phyloP scores from a whole-genome alignment of 2,888 invertebrate genomes.

The Lasioglossum marginatum region DNA sequence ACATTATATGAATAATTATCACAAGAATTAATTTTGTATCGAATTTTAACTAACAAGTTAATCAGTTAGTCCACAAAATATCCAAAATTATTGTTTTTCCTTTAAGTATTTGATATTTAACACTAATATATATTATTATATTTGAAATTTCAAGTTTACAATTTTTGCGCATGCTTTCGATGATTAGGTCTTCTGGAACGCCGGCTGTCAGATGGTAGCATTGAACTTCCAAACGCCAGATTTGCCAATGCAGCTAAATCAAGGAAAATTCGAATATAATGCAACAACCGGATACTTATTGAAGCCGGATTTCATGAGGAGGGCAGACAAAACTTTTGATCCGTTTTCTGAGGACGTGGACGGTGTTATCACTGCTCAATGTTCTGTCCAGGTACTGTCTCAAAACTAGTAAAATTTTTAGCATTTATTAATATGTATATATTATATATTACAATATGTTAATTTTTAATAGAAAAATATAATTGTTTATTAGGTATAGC shows the following conservation, averaged over 20 bases:
- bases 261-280: constrained; percentile 91
- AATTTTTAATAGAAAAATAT: not conserved
- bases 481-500: not conserved
- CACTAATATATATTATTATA: not conserved
- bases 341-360: constrained; percentile 91
- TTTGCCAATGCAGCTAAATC: constrained; percentile 90
- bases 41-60: not conserved
- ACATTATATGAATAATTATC: not conserved
- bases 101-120: not conserved
- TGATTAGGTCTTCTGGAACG: constrained; percentile 90
- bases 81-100: not conserved
- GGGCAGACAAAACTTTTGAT: constrained; percentile 89
- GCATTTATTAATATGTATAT: too few relatives aligned
- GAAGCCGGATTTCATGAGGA: constrained; percentile 90
- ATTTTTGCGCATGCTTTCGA: not conserved
- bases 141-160: not conserved
- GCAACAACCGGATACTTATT: constrained; percentile 89
- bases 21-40: not conserved
- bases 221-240: constrained; percentile 90
- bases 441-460: not conserved
- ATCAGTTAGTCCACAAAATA: not conserved
- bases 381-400: constrained; percentile 86
- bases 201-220: constrained; percentile 90
- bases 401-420: not conserved
- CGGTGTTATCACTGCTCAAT: constrained; percentile 90